phyloP scores from a whole-genome alignment of 2,888 invertebrate genomes.

The Odiellus spinosus region DNA sequence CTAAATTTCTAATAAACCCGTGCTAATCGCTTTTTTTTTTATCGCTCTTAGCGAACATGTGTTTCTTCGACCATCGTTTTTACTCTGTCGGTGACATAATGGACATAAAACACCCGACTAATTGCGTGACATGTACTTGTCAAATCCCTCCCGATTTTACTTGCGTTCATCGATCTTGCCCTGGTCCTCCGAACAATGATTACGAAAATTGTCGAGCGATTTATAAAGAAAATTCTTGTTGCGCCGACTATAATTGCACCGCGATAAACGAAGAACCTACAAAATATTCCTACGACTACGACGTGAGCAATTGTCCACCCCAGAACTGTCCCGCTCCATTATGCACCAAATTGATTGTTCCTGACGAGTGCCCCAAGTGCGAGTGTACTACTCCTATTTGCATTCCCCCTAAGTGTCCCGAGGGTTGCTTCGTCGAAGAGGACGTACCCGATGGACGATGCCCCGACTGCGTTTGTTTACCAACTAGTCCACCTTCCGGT shows the following conservation, averaged over 20 bases:
- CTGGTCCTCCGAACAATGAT: slow-evolving; percentile 15
- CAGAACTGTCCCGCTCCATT: no score
- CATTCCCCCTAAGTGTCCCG: slow-evolving; percentile 10
- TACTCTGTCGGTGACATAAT: slow-evolving; percentile 13
- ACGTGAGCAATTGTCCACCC: no score
- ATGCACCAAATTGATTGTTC: no score
- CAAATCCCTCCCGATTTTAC: slow-evolving; percentile 17
- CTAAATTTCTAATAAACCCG: no score
- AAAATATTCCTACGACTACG: no score
- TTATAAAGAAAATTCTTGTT: slow-evolving; percentile 13
- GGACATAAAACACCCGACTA: slow-evolving; percentile 14
- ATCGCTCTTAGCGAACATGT: slow-evolving; percentile 16
- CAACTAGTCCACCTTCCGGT: no score
- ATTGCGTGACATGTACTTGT: slow-evolving; percentile 19
- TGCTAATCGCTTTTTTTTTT: no score
- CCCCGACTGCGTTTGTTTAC: background rate
- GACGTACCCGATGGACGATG: slow-evolving; percentile 12
- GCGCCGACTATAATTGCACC: slow-evolving; percentile 13
- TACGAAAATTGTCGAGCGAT: slow-evolving; percentile 13
- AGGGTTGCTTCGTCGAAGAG: slow-evolving; percentile 11
- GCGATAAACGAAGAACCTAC: no score
- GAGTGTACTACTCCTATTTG: slow-evolving; percentile 13
- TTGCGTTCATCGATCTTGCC: slow-evolving; percentile 18
- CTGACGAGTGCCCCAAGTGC: slow-evolving; percentile 7
- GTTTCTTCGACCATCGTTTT: slow-evolving; percentile 13